phyloP scores from a whole-genome alignment of 2,113 vertebrate genomes.

The Leptobrachium leishanense region DNA sequence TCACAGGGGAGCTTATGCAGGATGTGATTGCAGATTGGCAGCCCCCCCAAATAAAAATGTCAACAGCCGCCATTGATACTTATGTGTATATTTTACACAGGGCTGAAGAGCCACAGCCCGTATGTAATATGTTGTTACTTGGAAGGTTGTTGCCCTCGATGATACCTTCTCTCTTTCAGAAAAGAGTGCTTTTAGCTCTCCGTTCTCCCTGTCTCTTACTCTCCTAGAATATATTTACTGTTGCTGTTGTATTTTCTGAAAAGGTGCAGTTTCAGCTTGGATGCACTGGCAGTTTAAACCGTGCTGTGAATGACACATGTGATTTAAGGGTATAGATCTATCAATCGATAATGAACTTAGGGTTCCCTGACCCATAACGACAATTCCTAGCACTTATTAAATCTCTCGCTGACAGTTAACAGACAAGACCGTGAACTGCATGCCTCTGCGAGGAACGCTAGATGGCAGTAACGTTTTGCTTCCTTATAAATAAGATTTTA shows the following conservation, averaged over 20 bases:
- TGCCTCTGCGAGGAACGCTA: background rate
- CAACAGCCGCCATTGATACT: too few relatives aligned
- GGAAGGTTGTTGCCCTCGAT: too few relatives aligned
- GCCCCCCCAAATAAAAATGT: too few relatives aligned
- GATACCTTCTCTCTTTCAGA: too few relatives aligned
- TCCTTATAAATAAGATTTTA: background rate
- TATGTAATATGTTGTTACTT: too few relatives aligned
- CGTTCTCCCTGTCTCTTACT: too few relatives aligned
- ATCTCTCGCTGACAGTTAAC: conserved; percentile 24
- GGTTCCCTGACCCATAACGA: conserved; percentile 34
- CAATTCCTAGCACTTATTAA: conserved; percentile 36
- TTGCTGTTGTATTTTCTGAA: conserved; percentile 1
- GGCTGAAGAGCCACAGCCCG: too few relatives aligned
- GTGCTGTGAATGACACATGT: conserved; percentile 13
- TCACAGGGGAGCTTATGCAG: too few relatives aligned
- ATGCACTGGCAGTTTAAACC: conserved; percentile 21
- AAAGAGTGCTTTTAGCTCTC: too few relatives aligned
- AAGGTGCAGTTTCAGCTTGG: conserved; percentile 37
- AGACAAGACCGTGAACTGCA: conserved; percentile 7
- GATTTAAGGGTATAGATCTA: conserved; percentile 31
- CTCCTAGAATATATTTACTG: background rate
- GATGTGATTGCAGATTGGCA: too few relatives aligned
- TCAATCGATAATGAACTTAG: conserved; percentile 40
- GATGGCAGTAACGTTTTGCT: conserved; percentile 26
- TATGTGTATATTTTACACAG: too few relatives aligned